phyloP scores from a whole-genome alignment of 1,140 invertebrate genomes.

The Geopemphigus sp. region DNA sequence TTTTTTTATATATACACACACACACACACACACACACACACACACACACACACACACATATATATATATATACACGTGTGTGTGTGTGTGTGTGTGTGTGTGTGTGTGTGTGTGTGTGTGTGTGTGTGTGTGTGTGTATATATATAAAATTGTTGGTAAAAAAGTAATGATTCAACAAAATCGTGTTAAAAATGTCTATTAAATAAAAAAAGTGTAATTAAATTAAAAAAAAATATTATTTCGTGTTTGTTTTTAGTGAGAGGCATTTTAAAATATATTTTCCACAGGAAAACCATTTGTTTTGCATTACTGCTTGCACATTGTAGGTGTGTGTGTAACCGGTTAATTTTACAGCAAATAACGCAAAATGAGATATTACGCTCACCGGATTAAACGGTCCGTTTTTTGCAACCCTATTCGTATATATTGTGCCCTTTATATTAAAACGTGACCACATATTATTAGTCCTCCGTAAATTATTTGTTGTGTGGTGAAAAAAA shows the following conservation, averaged over 20 bases:
- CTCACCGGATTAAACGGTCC: conserved; percentile 24
- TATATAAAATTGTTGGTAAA: not conserved
- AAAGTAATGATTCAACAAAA: not conserved
- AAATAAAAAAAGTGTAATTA: no score
- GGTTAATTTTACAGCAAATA: conserved; percentile 26
- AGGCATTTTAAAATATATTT: not conserved
- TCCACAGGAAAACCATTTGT: not conserved
- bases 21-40: no score
- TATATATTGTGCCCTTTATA: not conserved
- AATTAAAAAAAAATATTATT: no score
- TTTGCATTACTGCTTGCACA: conserved; percentile 5
- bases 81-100: no score
- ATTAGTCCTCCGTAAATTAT: not conserved
- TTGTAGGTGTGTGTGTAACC: not conserved
- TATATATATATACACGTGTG: no score
- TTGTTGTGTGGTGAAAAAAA: not conserved
- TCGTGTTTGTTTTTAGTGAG: not conserved
- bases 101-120: no score
- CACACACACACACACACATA: no score
- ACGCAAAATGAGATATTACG: conserved; percentile 16
- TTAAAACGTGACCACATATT: not conserved
- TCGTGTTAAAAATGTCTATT: not conserved
- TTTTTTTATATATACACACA: no score
- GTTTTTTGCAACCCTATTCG: conserved; percentile 3
- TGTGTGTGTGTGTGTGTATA: no score